Percentiles rank a stretch among this genome's conserved stretches.
Evolutionary conservation across 2,113 vertebrate species (phyloP).

Genomic region (Sander lucioperca): DNA sequence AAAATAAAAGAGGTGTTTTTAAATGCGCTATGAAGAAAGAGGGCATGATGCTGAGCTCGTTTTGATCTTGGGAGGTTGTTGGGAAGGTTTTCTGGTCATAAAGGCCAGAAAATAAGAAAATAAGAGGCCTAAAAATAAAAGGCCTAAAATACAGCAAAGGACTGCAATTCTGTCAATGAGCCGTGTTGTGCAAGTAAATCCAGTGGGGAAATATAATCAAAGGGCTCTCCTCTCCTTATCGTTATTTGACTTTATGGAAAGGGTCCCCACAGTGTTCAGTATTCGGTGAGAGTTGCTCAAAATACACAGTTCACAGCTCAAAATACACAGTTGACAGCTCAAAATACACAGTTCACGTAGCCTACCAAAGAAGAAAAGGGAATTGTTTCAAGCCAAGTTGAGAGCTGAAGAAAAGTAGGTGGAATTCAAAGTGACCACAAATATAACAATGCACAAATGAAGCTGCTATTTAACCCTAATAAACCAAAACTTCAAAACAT

Average conservation of each 20-base stretch:
- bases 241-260: slow-evolving; percentile 42
- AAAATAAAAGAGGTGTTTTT: neutral
- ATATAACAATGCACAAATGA: neutral
- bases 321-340: neutral
- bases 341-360: neutral
- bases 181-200: slow-evolving; percentile 64
- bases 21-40: neutral
- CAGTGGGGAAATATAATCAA: slow-evolving; percentile 71
- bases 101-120: slow-evolving; percentile 63
- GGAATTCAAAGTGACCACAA: neutral
- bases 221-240: slow-evolving; percentile 43
- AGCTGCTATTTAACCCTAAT: neutral
- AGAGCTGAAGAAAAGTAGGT: neutral
- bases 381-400: neutral
- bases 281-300: neutral
- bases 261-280: slow-evolving; percentile 13
- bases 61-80: slow-evolving; percentile 16
- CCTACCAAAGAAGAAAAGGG: neutral
- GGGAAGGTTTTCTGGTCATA: slow-evolving; percentile 21
- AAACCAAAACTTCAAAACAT: neutral
- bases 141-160: slow-evolving; percentile 64
- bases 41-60: slow-evolving; percentile 21
- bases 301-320: slow-evolving; percentile 1
- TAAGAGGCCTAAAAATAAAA: slow-evolving; percentile 67
- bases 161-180: slow-evolving; percentile 74